phyloP scores from a whole-genome alignment of 2,797 vertebrate species.

The Neosilurus hyrtlii region DNA sequence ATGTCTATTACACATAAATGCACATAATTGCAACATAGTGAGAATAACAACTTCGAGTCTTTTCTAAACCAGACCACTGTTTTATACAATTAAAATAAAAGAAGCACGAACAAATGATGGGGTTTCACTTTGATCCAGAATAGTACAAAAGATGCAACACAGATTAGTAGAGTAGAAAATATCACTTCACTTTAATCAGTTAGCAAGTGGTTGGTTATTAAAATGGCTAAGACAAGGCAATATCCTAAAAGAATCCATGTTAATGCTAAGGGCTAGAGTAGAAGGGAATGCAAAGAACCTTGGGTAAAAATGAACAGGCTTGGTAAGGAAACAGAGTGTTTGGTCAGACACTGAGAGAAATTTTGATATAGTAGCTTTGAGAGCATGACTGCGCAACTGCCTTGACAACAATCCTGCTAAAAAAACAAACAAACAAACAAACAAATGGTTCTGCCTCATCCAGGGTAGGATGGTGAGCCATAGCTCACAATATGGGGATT shows the following conservation, averaged over 20 bases:
- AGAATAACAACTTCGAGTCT: neutral
- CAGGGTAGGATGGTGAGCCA: constrained; percentile 24
- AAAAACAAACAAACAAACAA: constrained; percentile 25
- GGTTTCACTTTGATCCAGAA: neutral
- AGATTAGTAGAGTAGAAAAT: constrained; percentile 8
- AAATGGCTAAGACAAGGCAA: constrained; percentile 11
- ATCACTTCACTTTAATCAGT: constrained; percentile 1
- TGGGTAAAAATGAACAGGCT: neutral
- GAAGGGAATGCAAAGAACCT: constrained; percentile 5
- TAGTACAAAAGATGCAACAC: neutral
- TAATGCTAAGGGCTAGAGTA: neutral
- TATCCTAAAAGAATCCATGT: constrained; percentile 6
- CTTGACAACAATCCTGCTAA: constrained; percentile 10
- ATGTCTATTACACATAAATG: constrained; percentile 21
- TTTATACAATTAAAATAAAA: neutral
- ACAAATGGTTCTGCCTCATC: constrained; percentile 17
- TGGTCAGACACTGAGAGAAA: constrained; percentile 3
- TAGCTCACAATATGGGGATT: constrained; percentile 36
- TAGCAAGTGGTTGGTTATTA: constrained; percentile 1
- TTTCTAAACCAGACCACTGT: constrained; percentile 13
- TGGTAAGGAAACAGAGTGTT: constrained; percentile 6
- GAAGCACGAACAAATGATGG: neutral
- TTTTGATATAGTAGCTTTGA: constrained; percentile 22
- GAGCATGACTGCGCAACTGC: constrained; percentile 19
- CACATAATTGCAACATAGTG: constrained; percentile 11